A percentile compares a stretch with the other conserved stretches of the same genome.
Evolutionary conservation across 1,140 invertebrate species (phyloP).

Genomic region (Physella acuta): DNA sequence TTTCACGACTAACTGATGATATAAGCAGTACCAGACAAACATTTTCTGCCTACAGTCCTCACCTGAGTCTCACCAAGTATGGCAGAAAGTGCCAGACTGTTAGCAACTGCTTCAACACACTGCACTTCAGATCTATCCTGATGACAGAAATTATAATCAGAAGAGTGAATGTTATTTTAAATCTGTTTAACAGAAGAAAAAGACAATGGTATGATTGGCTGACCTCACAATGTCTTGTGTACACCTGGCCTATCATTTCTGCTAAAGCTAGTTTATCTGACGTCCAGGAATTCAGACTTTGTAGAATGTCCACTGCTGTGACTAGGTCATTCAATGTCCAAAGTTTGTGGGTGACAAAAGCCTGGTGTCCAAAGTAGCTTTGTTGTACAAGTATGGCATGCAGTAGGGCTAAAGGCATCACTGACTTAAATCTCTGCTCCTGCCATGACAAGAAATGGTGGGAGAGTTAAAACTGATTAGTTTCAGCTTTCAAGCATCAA

Average conservation of each 20-base stretch:
- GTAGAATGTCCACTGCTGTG: slow-evolving; percentile 41
- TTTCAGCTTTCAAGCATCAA: too few species aligned
- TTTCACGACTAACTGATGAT: not conserved
- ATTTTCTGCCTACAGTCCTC: too few species aligned
- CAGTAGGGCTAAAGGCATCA: slow-evolving; percentile 50
- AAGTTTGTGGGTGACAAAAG: slow-evolving; percentile 40
- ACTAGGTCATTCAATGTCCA: slow-evolving; percentile 51
- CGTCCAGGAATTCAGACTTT: slow-evolving; percentile 31
- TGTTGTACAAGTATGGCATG: slow-evolving; percentile 49
- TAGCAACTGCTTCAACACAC: slow-evolving; percentile 34
- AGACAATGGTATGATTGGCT: not conserved
- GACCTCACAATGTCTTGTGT: slow-evolving; percentile 44
- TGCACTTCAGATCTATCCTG: slow-evolving; percentile 35
- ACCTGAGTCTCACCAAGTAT: not conserved
- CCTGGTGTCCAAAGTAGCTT: slow-evolving; percentile 45
- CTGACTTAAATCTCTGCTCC: slow-evolving; percentile 34
- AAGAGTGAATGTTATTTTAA: not conserved
- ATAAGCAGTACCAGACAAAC: not conserved
- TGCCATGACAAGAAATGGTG: slow-evolving; percentile 5
- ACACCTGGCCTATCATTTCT: slow-evolving; percentile 42
- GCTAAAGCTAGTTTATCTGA: slow-evolving; percentile 25
- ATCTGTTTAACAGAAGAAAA: not conserved
- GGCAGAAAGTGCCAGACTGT: slow-evolving; percentile 19
- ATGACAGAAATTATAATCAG: too few species aligned
- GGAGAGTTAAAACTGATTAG: too few species aligned